A percentile compares a stretch with the other conserved stretches of the same genome.
phyloP scores from a whole-genome alignment of 2,797 vertebrate species.

The Hypotaenidia philippensis region DNA sequence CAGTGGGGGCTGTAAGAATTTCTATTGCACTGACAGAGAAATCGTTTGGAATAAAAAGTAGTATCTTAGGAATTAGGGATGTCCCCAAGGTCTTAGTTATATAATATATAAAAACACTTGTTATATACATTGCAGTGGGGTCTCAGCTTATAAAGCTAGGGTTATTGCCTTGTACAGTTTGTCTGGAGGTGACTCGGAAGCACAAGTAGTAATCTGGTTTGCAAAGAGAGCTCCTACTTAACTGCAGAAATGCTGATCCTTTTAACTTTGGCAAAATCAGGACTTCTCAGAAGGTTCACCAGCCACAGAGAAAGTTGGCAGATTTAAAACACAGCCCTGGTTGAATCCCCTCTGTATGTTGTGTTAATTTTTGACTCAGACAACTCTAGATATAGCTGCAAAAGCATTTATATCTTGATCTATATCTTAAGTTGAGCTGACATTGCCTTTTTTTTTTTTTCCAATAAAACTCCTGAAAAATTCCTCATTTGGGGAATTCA shows the following conservation, averaged over 20 bases:
- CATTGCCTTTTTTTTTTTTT: background rate
- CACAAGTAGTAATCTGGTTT: slow-evolving; percentile 8
- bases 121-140: slow-evolving; percentile 11
- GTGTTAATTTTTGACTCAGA: background rate
- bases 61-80: background rate
- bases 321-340: background rate
- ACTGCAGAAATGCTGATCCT: background rate
- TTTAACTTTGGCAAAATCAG: slow-evolving; percentile 44
- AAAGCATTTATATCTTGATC: background rate
- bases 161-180: slow-evolving; percentile 48
- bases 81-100: background rate
- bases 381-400: background rate
- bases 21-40: slow-evolving; percentile 11
- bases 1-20: slow-evolving; percentile 16
- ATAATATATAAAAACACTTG: background rate
- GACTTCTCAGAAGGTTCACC: slow-evolving; percentile 13
- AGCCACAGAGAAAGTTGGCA: background rate
- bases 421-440: background rate
- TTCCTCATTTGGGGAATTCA: background rate
- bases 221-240: slow-evolving; percentile 14
- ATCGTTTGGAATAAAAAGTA: slow-evolving; percentile 29
- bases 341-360: background rate
- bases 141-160: slow-evolving; percentile 38
- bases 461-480: background rate
- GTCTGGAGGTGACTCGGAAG: slow-evolving; percentile 14